Evolutionary conservation across 2,797 vertebrate species (phyloP), one percentile per base, ranked within the genome.

Genomic region (Babyrousa celebensis): DNA sequence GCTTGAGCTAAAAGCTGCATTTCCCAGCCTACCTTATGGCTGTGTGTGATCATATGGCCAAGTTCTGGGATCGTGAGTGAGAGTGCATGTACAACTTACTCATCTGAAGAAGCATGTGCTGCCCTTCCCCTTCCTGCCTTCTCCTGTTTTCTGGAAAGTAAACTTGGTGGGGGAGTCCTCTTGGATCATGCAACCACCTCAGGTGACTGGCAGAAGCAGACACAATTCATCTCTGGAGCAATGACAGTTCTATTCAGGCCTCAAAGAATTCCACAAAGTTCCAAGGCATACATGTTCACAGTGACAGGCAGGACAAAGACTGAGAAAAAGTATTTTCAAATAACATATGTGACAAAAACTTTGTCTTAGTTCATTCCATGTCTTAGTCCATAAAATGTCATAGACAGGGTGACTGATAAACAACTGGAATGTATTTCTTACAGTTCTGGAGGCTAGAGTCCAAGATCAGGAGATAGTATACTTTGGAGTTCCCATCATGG

Each of bases 181-280:
- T 80, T 60, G 54, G 54, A 77, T 65, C 62, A 29, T 12, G 18
- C 56, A 82, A 43, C 6, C 52, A 29, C 54, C 52, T 60, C 60
- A 43, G 63, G 29, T 56, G 58, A 56, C n/a, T 5, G 74, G 29
- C 54, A 63, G 72, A 78, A 95, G 32, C 62, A 77, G 27, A 72
- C 3, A 27, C 68, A 92, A 14, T 80, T 36, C 8, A 58, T 63
- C 77, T 79, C 1, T 58, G 56, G 21, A 87, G 71, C 65, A 60
- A 84, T 25, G 32, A 11, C 52, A 5, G 79, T 87, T 90, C 62
- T 68, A 62, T 29, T 25, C 32, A 91, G 77, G 29, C 82, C 91
- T 92, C 72, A 65, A 71, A 87, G 48, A 92, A 86, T 74, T 72
- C 27, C 10, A 58, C 27, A 86, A 96, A 94, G 23, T 89, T 56